Base-by-base conservation (phyloP, 2,113 vertebrate species). In the Aleadryas rufinucha region DNA sequence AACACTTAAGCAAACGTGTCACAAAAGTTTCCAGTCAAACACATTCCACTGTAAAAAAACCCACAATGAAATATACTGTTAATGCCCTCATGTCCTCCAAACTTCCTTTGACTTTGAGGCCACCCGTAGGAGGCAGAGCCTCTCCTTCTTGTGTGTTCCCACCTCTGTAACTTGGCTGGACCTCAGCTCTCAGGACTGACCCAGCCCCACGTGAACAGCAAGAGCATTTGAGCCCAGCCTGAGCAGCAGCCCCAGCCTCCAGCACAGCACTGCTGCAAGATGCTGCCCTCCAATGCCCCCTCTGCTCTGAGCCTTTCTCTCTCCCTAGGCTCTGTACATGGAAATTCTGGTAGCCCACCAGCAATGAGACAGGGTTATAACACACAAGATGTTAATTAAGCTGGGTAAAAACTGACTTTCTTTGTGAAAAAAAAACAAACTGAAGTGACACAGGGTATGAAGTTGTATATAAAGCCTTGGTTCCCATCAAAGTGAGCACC, bases 1-100 rank as follows among this genome's bases (percentile, higher is more conserved):
- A 60, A 69, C 22, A 69, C 2, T 0, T 23, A 39, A 23, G 33
- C 63, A 61, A 70, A 70, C 2, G 0, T 7, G 23, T 7, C 4
- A 2, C 11, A n/a, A 30, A 61, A n/a, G 30, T 5, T 61, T n/a
- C 39, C n/a, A 47, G 56, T 39, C 39, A 61, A 63, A 61, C 28
- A 9, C 11, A 44, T 45, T 20, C 39, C 23, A 11, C 13, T n/a
- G n/a, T 24, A 20, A 53, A 39, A 57, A 59, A 3, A 0, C 2
- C 20, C 44, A 50, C 23, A 53, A 53, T 53, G 54, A 23, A 70
- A 61, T 11, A 19, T 3, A 9, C 3, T 30, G n/a, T 19, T 39
- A 28, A 28, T 27, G 4, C 18, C 30, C 11, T 64, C n/a, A 28
- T 7, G 23, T 19, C 64, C n/a, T 39, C 41, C 59, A 56, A 7